phyloP scores from a whole-genome alignment of 2,888 invertebrate genomes.

The Hyppa rectilinea region DNA sequence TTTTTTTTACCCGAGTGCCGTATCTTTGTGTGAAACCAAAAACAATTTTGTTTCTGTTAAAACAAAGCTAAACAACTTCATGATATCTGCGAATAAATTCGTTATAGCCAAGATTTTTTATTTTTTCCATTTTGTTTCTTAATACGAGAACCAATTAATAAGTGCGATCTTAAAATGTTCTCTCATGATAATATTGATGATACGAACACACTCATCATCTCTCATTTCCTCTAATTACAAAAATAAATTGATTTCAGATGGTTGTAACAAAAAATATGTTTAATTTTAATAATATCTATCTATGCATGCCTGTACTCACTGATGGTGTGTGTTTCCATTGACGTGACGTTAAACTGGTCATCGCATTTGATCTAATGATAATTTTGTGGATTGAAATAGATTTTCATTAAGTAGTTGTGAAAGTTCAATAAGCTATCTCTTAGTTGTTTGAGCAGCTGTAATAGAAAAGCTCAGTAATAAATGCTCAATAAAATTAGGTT shows the following conservation, averaged over 20 bases:
- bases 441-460: not conserved
- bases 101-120: not conserved
- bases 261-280: slow-evolving; percentile 59
- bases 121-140: not conserved
- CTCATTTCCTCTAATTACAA: slow-evolving; percentile 66
- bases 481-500: not conserved
- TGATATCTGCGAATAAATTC: not conserved
- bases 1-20: not conserved
- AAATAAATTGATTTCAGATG: slow-evolving; percentile 64
- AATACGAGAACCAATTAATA: slow-evolving; percentile 30
- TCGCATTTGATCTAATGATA: too few relatives aligned
- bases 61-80: not conserved
- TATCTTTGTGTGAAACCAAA: too few relatives aligned
- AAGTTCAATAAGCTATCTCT: not conserved
- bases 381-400: too few relatives aligned
- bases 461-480: not conserved
- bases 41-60: not conserved
- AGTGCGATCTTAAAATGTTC: slow-evolving; percentile 16
- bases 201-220: slow-evolving; percentile 45
- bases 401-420: too few relatives aligned
- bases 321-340: slow-evolving; percentile 39
- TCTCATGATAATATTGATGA: slow-evolving; percentile 14
- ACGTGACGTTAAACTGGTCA: not conserved
- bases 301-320: slow-evolving; percentile 37
- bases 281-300: slow-evolving; percentile 57